Base-by-base conservation (phyloP, 1,140 invertebrate genomes). In the Gryllus bimaculatus region DNA sequence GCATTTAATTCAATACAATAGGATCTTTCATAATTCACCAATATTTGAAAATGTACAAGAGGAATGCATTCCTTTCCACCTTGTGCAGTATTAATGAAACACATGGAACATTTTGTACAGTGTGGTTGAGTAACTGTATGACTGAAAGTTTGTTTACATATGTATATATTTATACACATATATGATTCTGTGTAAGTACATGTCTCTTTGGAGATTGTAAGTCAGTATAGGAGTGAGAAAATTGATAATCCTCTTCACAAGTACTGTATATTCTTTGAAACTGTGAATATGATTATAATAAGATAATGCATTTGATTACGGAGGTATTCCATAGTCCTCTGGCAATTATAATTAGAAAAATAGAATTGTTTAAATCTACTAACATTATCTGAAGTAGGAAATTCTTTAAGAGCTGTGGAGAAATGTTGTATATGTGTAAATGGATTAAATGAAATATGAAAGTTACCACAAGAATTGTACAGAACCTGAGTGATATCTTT, bases 211-310 rank as follows among this genome's bases (percentile, higher is more conserved):
- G 54, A 66, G 54, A 66, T 66, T 18, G 26, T 66, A 18, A 66
- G 18, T 66, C 54, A 66, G 10, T 18, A 66, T 66, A 66, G 54
- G 7, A 66, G 54, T 66, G 10, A 18, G 18, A 66, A 66, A 66
- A 66, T 66, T 39, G 26, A 39, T 39, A 10, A 66, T 66, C 18
- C 54, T 66, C 18, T 13, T 13, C 54, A 66, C 18, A 18, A 66
- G 54, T 66, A 66, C 26, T 66, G 54, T 66, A 66, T 66, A 66
- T 66, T 66, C 54, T 66, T 66, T 66, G 54, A 66, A 66, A 66
- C 18, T 18, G 18, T 66, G 54, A 66, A 66, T 66, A 66, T 18
- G 10, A 66, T 13, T 66, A 66, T 66, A 7, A 66, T 66, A 66
- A 66, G 7, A 7, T 18, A 66, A 66, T 66, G 54, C 10, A 66